phyloP scores from a whole-genome alignment of 2,888 invertebrate genomes.

The Thera britannica region DNA sequence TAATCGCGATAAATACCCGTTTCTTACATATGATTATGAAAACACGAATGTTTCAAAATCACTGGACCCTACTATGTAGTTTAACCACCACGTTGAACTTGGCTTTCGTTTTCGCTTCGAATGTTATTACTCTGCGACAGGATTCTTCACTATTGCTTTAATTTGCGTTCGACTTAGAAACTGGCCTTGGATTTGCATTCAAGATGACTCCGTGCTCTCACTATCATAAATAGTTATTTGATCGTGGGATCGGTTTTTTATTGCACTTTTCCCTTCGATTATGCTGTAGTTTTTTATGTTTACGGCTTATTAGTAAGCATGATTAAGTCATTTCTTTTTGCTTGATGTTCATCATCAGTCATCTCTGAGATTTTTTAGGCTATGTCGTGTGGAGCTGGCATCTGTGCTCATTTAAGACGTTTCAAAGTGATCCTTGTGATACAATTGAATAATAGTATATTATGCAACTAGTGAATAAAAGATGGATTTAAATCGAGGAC shows the following conservation, averaged over 20 bases:
- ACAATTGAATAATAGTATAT: too few species aligned
- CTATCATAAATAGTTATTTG: constrained; percentile 39
- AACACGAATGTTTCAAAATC: not conserved
- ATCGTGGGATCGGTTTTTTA: constrained; percentile 37
- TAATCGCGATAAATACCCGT: too few species aligned
- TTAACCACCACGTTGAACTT: not conserved
- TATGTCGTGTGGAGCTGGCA: too few species aligned
- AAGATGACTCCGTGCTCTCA: constrained; percentile 41
- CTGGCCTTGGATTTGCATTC: constrained; percentile 57
- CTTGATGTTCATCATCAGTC: not conserved
- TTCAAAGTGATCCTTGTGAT: too few species aligned
- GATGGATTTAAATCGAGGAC: too few species aligned
- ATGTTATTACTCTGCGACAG: constrained; percentile 18
- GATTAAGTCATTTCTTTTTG: not conserved
- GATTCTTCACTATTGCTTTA: constrained; percentile 53
- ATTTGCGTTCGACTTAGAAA: constrained; percentile 54
- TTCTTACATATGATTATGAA: too few species aligned
- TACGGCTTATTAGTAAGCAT: not conserved
- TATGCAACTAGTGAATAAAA: too few species aligned
- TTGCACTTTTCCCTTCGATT: constrained; percentile 30
- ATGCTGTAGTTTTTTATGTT: constrained; percentile 9
- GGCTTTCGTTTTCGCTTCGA: constrained; percentile 11
- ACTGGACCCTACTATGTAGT: not conserved
- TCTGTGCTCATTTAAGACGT: too few species aligned
- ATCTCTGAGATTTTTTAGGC: too few species aligned